Conservation (phyloP, 2,113 vertebrate genomes). For the Podarcis cretensis region DNA sequence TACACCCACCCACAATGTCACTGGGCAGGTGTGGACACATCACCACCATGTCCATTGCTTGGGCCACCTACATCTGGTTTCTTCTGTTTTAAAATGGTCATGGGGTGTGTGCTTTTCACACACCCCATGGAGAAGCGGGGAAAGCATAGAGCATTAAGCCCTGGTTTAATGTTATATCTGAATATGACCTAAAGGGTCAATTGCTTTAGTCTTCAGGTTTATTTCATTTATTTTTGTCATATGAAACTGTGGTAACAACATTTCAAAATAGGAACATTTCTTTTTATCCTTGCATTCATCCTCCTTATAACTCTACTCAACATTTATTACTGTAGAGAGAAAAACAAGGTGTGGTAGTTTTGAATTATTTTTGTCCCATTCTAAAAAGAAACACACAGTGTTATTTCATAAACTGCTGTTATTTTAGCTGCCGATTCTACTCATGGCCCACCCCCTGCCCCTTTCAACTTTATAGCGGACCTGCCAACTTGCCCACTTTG, state of each 20-base stretch:
- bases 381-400: no score
- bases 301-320: not conserved
- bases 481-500: not conserved
- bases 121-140: not conserved
- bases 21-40: no score
- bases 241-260: not conserved
- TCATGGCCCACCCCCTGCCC: not conserved
- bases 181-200: not conserved
- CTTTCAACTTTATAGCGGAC: not conserved
- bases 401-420: not conserved
- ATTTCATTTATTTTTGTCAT: not conserved
- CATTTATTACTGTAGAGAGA: not conserved
- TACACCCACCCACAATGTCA: no score
- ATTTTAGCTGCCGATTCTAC: not conserved
- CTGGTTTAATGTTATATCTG: no score
- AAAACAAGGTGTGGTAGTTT: not conserved
- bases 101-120: no score
- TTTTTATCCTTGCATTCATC: not conserved
- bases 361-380: not conserved
- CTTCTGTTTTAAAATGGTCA: no score
- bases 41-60: not conserved
- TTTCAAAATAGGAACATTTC: not conserved
- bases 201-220: not conserved
- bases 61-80: no score
- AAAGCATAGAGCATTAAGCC: no score